Base-by-base conservation (phyloP, 2,113 vertebrate species). In the Heteronetta atricapilla region DNA sequence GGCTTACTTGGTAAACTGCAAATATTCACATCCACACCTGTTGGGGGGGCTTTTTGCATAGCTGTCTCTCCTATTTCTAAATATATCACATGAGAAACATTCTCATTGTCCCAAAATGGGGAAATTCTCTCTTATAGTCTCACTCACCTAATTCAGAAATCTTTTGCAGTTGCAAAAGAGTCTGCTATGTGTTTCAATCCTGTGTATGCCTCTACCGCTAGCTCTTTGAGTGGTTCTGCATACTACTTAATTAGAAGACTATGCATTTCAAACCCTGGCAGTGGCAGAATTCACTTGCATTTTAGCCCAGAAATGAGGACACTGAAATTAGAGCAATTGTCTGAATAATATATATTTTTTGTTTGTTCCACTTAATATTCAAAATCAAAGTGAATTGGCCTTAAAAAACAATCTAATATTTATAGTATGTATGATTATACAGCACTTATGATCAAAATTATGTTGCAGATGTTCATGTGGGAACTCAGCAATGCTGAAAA, bases 241-340 rank as follows among this genome's bases (percentile, higher is more conserved):
- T 18, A 10, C 38, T 58, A 62, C 58, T 83, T 94, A 63, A 88
- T 84, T 88, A 84, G 28, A 79, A 84, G 73, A 75, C 66, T 46
- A 26, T 31, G 25, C 23, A 87, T 88, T 93, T 89, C 66, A 84
- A 84, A 89, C 55, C 62, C 50, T 1, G 6, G 58, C 55, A 82
- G 22, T 11, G 55, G 70, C 44, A 93, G 74, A 95, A 96, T 93
- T 86, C 36, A 73, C 75, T 96, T 88, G 69, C 87, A 85, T 96
- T 93, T 95, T 94, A 94, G 90, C 63, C 79, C 76, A 94, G 93
- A 95, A 97, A 94, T 19, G 42, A 96, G 89, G 92, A 85, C 90
- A 85, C 25, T 60, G 90, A 90, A 96, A 96, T 97, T 96, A 96
- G 62, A 94, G 52, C 82, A 86, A 97, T 95, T 94, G 90, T 97